Conservation (phyloP, 2,113 vertebrate species). For the Stictonetta naevosa region DNA sequence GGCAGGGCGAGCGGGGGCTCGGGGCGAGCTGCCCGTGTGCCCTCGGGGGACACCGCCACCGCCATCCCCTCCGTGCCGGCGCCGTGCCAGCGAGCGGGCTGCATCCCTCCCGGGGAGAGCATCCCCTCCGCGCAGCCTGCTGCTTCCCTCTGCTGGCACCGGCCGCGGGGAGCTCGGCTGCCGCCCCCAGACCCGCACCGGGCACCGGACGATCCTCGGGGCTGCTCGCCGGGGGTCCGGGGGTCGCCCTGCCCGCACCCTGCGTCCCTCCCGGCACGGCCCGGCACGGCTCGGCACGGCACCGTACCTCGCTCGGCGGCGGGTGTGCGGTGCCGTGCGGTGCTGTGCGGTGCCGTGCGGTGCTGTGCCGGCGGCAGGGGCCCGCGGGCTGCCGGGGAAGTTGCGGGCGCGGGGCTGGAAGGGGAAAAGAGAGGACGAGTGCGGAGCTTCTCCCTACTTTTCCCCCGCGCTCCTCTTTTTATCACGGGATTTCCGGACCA, state of each 20-base stretch:
- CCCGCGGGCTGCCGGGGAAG: not conserved
- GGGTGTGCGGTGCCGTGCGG: no score
- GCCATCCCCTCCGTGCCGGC: not conserved
- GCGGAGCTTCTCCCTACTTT: conserved; percentile 16
- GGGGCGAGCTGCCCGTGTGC: no score
- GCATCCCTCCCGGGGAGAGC: not conserved
- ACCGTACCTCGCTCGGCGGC: no score
- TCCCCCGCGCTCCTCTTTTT: conserved; percentile 56
- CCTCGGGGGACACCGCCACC: not conserved
- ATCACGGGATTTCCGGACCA: conserved; percentile 73
- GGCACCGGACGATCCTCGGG: not conserved
- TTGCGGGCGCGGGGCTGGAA: not conserved
- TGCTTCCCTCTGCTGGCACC: not conserved
- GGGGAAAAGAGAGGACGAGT: not conserved
- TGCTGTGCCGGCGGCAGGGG: not conserved
- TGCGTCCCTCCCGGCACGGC: no score
- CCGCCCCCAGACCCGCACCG: not conserved
- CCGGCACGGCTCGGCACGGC: no score
- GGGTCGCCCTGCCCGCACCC: no score
- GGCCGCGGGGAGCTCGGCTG: not conserved
- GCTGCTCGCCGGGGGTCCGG: no score
- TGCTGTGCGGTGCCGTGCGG: not conserved
- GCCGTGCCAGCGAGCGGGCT: not conserved
- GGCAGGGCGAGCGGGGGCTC: not conserved
- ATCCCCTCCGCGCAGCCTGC: not conserved